A percentile compares a stretch with the other conserved stretches of the same genome.
Conservation (phyloP, 2,113 vertebrate species). For the Pristiophorus japonicus region DNA sequence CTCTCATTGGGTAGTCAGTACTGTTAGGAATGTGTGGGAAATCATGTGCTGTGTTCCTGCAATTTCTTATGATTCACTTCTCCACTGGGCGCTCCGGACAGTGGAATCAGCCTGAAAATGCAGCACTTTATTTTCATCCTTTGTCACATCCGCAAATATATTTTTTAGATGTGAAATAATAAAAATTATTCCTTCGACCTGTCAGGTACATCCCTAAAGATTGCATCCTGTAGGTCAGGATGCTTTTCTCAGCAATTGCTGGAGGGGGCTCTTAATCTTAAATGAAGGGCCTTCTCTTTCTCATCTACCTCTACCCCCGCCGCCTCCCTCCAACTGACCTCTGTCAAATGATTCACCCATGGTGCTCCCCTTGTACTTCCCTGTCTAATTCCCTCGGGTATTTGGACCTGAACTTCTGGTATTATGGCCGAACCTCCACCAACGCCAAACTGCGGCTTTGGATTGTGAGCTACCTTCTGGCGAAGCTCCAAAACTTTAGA, state of each 20-base stretch:
- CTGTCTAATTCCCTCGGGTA: neutral
- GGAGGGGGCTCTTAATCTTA: too few relatives aligned
- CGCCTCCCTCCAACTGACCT: too few relatives aligned
- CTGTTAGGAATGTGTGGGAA: neutral
- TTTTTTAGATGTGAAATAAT: neutral
- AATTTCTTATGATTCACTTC: neutral
- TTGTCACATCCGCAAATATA: neutral
- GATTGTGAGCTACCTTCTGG: neutral
- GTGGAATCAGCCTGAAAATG: neutral
- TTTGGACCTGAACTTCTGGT: neutral
- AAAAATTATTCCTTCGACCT: neutral
- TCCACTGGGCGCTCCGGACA: neutral
- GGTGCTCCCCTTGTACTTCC: neutral
- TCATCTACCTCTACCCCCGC: too few relatives aligned
- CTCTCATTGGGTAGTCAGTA: too few relatives aligned
- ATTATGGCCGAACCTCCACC: neutral
- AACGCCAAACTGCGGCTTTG: neutral
- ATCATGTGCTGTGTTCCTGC: neutral
- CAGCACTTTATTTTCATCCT: neutral
- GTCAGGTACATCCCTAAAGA: neutral
- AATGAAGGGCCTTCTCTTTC: too few relatives aligned
- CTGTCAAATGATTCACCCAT: neutral
- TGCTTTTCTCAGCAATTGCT: too few relatives aligned
- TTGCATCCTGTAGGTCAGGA: neutral
- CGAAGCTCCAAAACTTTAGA: too few relatives aligned